A percentile compares a stretch with the other conserved stretches of the same genome.
Evolutionary conservation across 1,140 invertebrate species (phyloP).

Genomic region (Pristionchus pacificus): DNA sequence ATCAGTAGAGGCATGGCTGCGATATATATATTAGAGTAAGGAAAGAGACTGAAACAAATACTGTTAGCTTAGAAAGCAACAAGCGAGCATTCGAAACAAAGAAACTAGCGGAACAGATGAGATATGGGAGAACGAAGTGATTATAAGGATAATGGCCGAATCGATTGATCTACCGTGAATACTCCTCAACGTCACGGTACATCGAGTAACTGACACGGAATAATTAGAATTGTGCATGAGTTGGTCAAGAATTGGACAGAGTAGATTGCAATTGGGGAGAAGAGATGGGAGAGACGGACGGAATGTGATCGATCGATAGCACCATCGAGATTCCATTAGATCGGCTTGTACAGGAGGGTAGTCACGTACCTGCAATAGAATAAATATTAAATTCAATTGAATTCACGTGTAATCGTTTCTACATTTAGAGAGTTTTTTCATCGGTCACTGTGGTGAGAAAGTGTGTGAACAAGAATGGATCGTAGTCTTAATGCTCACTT

Average conservation of each 20-base stretch:
- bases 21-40: too few relatives aligned
- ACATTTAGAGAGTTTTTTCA: neutral
- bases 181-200: neutral
- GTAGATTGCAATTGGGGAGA: neutral
- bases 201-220: too few relatives aligned
- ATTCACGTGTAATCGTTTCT: conserved; percentile 9
- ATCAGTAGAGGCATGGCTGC: too few relatives aligned
- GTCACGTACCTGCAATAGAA: conserved; percentile 98
- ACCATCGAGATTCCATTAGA: conserved; percentile 24
- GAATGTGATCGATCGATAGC: neutral
- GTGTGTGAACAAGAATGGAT: conserved; percentile 14
- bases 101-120: too few relatives aligned
- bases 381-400: conserved; percentile 63
- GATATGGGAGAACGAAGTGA: too few relatives aligned
- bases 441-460: conserved; percentile 54
- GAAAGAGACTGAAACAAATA: too few relatives aligned
- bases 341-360: conserved; percentile 92
- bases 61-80: too few relatives aligned
- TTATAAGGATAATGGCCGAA: too few relatives aligned
- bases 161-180: neutral
- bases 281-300: neutral
- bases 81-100: too few relatives aligned
- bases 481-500: neutral
- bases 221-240: too few relatives aligned
- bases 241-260: neutral